Evolutionary conservation across 1,140 invertebrate species (phyloP).

Genomic region (Arctopsyche grandis): DNA sequence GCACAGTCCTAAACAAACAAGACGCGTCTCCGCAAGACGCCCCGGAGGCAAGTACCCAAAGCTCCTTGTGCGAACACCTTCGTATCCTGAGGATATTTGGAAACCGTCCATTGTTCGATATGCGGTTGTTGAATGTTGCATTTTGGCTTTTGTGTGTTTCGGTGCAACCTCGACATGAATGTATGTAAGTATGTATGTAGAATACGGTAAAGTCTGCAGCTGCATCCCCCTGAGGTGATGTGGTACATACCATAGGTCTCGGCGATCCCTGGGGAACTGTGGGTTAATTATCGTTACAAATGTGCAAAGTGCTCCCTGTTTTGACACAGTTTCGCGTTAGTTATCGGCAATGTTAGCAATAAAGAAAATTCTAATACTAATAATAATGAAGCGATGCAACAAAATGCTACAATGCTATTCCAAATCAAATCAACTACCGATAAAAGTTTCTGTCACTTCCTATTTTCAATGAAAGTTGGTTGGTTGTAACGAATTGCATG

Average conservation of each 20-base stretch:
- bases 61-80: not conserved
- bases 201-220: not conserved
- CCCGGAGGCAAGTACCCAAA: not conserved
- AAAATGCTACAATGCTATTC: no score
- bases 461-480: no score
- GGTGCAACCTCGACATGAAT: no score
- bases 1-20: not conserved
- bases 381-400: no score
- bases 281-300: not conserved
- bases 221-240: not conserved
- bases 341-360: no score
- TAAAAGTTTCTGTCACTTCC: no score
- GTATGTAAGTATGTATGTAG: no score
- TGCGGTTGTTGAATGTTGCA: not conserved
- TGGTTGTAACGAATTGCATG: no score
- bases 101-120: not conserved
- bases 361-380: no score
- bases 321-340: conserved; percentile 8
- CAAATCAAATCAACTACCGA: no score
- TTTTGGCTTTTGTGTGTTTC: no score
- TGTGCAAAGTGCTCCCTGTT: not conserved
- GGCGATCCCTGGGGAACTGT: not conserved
- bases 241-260: not conserved
- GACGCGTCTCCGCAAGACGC: not conserved
- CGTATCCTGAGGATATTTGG: not conserved